phyloP scores from a whole-genome alignment of 2,113 vertebrate genomes.

The Hylia prasina region DNA sequence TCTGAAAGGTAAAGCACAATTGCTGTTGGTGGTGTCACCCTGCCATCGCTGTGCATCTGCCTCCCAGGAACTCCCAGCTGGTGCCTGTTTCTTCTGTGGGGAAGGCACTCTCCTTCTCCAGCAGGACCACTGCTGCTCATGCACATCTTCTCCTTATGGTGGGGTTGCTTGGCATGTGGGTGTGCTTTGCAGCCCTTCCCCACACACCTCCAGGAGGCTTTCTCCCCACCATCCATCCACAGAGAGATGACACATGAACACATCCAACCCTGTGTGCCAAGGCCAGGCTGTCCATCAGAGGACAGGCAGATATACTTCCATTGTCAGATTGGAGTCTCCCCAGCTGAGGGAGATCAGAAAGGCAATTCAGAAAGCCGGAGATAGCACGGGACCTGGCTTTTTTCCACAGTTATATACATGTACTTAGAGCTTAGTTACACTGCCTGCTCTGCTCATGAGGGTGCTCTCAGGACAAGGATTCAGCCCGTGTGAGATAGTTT shows the following conservation, averaged over 20 bases:
- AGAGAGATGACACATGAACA: rapidly evolving
- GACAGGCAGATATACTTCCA: background rate
- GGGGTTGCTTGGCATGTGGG: rapidly evolving
- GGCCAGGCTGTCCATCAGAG: background rate
- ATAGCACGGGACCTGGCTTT: background rate
- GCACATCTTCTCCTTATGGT: background rate
- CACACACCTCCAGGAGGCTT: background rate
- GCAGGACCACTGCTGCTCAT: background rate
- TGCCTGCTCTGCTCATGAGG: background rate
- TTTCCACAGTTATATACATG: too few species aligned
- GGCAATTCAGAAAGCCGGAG: background rate
- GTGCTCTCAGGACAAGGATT: background rate
- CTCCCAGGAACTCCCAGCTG: background rate
- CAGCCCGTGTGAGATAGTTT: background rate
- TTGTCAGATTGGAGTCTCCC: background rate
- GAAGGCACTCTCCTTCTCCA: background rate
- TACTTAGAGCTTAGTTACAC: rapidly evolving
- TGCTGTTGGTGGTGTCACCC: background rate
- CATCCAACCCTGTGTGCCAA: background rate
- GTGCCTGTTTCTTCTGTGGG: background rate
- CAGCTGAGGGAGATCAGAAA: background rate
- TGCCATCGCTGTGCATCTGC: background rate
- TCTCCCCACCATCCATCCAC: rapidly evolving
- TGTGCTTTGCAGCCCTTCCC: background rate
- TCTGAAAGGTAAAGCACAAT: background rate